phyloP scores from a whole-genome alignment of 2,113 vertebrate genomes.

The Paracanthobrama guichenoti region DNA sequence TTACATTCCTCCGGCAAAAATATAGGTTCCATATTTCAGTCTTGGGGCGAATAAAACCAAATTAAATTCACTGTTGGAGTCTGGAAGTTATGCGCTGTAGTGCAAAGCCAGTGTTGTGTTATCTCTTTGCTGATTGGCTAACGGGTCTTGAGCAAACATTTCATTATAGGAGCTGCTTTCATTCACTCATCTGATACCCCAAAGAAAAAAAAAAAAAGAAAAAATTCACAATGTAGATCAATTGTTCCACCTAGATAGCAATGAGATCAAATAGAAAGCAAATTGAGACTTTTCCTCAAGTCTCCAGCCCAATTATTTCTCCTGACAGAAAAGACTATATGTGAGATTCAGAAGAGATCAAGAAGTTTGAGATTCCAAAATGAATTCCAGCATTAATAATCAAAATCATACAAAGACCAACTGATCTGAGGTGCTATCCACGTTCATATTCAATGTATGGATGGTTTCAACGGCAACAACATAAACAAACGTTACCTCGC shows the following conservation, averaged over 20 bases:
- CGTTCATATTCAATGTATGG: not conserved
- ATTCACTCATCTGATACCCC: not conserved
- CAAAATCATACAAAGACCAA: not conserved
- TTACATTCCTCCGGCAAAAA: slow-evolving; percentile 9
- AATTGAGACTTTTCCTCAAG: slow-evolving; percentile 3
- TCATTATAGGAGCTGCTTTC: slow-evolving; percentile 3
- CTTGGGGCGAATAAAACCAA: not conserved
- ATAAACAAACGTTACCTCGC: too few species aligned
- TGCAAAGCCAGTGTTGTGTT: not conserved
- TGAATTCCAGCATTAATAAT: not conserved
- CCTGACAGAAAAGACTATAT: not conserved
- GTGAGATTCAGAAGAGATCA: not conserved
- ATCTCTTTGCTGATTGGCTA: not conserved
- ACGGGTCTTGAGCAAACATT: not conserved
- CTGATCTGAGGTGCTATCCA: not conserved
- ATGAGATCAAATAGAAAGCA: not conserved
- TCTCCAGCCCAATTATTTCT: not conserved
- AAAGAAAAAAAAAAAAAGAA: too few species aligned
- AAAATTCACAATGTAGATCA: not conserved
- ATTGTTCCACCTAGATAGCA: not conserved
- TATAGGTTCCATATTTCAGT: slow-evolving; percentile 19
- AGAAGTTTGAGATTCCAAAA: not conserved
- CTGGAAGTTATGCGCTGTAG: not conserved
- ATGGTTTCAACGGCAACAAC: too few species aligned
- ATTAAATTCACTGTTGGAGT: slow-evolving; percentile 5